Percentiles rank a stretch among this genome's conserved stretches.
Evolutionary conservation across 2,113 vertebrate species (phyloP).

Genomic region (Dipodomys ordii): DNA sequence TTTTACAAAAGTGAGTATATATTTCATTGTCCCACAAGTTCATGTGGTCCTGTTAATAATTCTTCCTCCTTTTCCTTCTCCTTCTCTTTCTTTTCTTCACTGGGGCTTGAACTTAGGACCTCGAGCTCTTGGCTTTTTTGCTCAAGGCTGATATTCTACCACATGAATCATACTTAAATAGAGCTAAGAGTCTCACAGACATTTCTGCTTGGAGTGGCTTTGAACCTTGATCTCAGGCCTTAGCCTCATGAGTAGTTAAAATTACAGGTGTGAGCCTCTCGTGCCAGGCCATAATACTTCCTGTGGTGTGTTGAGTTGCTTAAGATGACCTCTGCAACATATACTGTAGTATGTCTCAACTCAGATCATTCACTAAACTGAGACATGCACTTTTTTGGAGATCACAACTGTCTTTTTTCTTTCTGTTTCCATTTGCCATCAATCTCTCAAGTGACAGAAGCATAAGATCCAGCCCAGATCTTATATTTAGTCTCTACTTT

Average conservation of each 20-base stretch:
- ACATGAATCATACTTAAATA: no score
- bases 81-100: no score
- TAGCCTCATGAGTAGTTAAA: no score
- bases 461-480: neutral
- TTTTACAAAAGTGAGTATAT: conserved; percentile 89
- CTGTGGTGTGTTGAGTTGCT: neutral
- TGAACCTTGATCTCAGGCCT: no score
- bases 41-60: neutral
- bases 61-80: neutral
- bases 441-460: neutral
- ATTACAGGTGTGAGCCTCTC: no score
- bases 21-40: neutral
- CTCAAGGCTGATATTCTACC: no score
- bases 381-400: neutral
- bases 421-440: neutral
- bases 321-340: neutral
- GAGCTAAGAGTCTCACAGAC: no score
- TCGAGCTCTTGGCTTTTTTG: no score
- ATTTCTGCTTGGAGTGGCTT: no score
- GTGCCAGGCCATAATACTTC: no score
- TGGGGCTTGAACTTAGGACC: no score
- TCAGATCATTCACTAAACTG: neutral
- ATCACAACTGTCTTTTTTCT: neutral
- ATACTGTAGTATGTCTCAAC: neutral
- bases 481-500: neutral